A percentile compares a stretch with the other conserved stretches of the same genome.
Conservation (phyloP, 2,113 vertebrate genomes). For the Formicarius rufipectus region DNA sequence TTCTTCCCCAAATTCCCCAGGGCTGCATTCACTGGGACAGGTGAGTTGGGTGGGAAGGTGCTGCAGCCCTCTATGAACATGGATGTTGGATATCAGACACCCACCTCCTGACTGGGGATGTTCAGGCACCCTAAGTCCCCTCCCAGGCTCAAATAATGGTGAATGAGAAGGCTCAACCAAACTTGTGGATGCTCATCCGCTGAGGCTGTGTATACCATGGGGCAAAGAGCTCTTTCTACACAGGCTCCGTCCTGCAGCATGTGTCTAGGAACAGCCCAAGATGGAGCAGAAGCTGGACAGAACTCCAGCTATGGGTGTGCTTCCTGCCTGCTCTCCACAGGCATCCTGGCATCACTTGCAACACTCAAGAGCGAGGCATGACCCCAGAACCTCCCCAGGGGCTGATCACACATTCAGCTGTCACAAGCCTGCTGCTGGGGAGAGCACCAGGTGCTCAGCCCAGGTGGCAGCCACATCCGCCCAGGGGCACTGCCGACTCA, state of each 20-base stretch:
- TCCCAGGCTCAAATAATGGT: background rate
- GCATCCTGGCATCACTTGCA: background rate
- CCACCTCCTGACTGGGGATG: background rate
- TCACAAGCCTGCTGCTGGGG: background rate
- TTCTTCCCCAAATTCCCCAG: background rate
- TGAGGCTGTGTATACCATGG: background rate
- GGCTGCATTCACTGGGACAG: background rate
- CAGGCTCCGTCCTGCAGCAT: background rate
- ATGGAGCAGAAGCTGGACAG: background rate
- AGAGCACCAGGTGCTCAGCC: background rate
- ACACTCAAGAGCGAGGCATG: background rate
- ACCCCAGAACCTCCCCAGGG: background rate
- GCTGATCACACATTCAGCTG: background rate
- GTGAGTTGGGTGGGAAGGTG: background rate
- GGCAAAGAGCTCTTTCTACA: background rate
- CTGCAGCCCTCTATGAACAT: background rate
- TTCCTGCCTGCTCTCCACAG: background rate
- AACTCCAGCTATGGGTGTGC: background rate
- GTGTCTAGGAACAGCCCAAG: background rate
- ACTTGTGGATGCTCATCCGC: background rate
- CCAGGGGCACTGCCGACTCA: constrained; percentile 50
- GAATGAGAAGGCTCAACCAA: background rate
- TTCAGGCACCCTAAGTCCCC: background rate
- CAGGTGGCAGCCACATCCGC: background rate
- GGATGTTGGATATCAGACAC: background rate